Base-by-base conservation (phyloP, 1,140 invertebrate species). In the Parasteatoda tepidariorum region DNA sequence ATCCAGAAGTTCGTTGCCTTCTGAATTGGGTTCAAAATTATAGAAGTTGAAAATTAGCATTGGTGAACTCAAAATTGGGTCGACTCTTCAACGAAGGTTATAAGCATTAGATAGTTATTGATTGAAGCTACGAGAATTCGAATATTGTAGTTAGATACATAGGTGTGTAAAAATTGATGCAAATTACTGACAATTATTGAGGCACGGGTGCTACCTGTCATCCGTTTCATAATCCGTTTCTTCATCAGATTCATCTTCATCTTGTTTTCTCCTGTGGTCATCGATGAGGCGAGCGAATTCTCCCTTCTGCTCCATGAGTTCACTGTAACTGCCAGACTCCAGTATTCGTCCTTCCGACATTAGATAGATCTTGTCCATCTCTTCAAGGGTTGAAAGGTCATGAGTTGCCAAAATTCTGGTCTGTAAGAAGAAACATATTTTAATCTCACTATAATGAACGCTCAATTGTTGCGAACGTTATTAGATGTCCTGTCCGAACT, bases 351-450 rank as follows among this genome's bases (percentile, higher is more conserved):
- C 89, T 41, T 88, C 83, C 7, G 85, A 84, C 84, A 90, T 83
- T 2, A 90, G 88, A 22, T 88, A 61, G 33, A 90, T 89, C 30
- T 71, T 71, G 74, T 90, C 89, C 28, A 88, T 87, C 62, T 88
- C 85, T 13, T 88, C 87, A 34, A 90, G 85, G 85, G 88, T 86
- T 41, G 88, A 88, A 18, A 90, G 61, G 9, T 87, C 88, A 68
- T 90, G 89, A 6, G 90, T 90, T 0, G 89, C 89, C 22, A 90
- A 81, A 70, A 90, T 75, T n/a, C 89, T 84, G n/a, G 86, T 87
- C 73, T 86, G 22, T 13, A 30, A 66, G 24, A 41, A 62, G 28
- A 24, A 15, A 0, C 57, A 18, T 0, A 61, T 2, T 24, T n/a
- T n/a, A n/a, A n/a, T n/a, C n/a, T n/a, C n/a, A n/a, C n/a, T n/a